These are phyloP conservation scores for Gouania willdenowi DNA, from an alignment of 2,797 vertebrate species.

Conservation along the genomic window DNA sequence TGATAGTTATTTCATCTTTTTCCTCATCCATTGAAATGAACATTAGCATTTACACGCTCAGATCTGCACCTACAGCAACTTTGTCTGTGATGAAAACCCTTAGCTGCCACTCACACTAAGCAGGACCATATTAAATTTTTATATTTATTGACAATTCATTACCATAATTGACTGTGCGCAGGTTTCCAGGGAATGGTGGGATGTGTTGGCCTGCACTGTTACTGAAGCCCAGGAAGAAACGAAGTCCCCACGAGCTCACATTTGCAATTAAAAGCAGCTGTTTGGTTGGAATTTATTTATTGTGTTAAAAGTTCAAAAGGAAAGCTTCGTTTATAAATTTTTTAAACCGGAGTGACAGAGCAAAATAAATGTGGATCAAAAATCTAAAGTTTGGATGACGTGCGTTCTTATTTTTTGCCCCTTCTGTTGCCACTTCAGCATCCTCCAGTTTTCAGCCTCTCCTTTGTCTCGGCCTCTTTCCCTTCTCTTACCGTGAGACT, in stretches of 20 bases:
- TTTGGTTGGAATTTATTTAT: conserved; percentile 85
- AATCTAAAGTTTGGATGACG: too few species aligned
- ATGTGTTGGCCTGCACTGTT: conserved; percentile 60
- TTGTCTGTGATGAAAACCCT: conserved; percentile 94
- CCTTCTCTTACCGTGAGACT: conserved; percentile 52
- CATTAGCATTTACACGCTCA: conserved; percentile 43
- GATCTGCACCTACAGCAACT: conserved; percentile 93
- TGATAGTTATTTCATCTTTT: background rate
- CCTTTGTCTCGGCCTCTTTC: conserved; percentile 37
- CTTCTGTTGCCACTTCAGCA: background rate
- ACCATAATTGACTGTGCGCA: conserved; percentile 98
- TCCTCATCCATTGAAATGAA: background rate
- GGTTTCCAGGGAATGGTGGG: conserved; percentile 79
- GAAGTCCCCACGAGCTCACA: conserved; percentile 79
- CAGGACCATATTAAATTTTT: conserved; percentile 97
- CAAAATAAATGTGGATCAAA: conserved; percentile 67
- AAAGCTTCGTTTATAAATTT: conserved; percentile 39
- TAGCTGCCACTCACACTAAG: conserved; percentile 94
- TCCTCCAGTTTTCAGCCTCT: conserved; percentile 16
- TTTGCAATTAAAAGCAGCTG: conserved; percentile 95
- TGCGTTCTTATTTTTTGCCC: background rate
- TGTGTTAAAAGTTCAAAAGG: conserved; percentile 91
- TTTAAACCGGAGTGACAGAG: conserved; percentile 45
- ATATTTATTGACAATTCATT: conserved; percentile 99
- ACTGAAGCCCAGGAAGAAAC: conserved; percentile 81